phyloP scores from a whole-genome alignment of 2,888 invertebrate species.

The Malachius bipustulatus region DNA sequence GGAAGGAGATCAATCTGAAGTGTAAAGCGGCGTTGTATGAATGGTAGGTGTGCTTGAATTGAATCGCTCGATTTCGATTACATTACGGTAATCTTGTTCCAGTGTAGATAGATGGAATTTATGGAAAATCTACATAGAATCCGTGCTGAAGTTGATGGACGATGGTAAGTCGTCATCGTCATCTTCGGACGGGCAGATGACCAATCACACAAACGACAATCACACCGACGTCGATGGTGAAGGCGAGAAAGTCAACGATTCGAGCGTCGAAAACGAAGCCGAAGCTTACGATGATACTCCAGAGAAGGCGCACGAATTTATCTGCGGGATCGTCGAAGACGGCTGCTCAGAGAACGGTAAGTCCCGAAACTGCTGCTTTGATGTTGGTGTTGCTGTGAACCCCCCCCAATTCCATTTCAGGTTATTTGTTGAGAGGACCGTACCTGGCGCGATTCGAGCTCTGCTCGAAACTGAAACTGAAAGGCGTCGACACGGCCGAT shows the following conservation, averaged over 20 bases:
- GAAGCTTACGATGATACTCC: slow-evolving; percentile 32
- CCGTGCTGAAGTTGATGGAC: slow-evolving; percentile 55
- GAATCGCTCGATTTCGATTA: slow-evolving; percentile 1
- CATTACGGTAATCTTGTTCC: slow-evolving; percentile 18
- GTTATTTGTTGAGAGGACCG: slow-evolving; percentile 59
- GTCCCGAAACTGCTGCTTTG: too few relatives aligned
- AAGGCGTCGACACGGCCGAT: slow-evolving; percentile 41
- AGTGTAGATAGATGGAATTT: slow-evolving; percentile 63
- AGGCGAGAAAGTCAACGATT: not conserved
- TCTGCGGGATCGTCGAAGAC: slow-evolving; percentile 33
- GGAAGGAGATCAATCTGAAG: slow-evolving; percentile 60
- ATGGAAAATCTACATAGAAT: slow-evolving; percentile 58
- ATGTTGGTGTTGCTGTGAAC: not conserved
- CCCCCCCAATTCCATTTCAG: slow-evolving; percentile 21
- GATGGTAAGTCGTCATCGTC: too few relatives aligned
- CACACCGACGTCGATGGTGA: slow-evolving; percentile 15
- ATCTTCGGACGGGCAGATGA: slow-evolving; percentile 9
- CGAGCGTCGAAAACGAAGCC: slow-evolving; percentile 20
- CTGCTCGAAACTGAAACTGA: slow-evolving; percentile 47
- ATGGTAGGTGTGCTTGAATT: slow-evolving; percentile 46
- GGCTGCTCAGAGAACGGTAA: slow-evolving; percentile 32
- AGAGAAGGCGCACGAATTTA: slow-evolving; percentile 37
- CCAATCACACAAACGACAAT: slow-evolving; percentile 23
- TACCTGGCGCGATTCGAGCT: slow-evolving; percentile 74
- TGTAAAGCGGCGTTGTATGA: slow-evolving; percentile 63